Conservation (phyloP, 2,888 invertebrate species). For the Pollenia griseotomentosa region DNA sequence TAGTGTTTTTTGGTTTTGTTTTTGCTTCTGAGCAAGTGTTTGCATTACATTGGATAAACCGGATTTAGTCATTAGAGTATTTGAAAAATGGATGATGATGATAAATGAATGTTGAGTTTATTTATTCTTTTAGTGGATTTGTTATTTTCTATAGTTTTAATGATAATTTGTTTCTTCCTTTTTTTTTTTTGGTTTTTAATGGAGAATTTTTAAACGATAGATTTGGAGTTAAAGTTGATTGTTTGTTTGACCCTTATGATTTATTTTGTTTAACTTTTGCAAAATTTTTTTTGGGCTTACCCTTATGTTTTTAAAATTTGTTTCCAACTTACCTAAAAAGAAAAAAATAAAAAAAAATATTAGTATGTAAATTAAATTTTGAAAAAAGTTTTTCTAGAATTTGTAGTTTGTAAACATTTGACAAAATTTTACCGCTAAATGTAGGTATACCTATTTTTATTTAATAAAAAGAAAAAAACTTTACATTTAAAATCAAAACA, state of each 20-base stretch:
- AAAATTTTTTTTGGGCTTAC: slow-evolving; percentile 14
- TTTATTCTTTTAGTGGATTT: neutral
- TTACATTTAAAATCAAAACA: too few species aligned
- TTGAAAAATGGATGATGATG: slow-evolving; percentile 18
- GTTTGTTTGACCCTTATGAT: slow-evolving; percentile 4
- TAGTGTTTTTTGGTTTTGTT: neutral
- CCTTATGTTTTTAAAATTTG: neutral
- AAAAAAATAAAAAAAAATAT: slow-evolving; percentile 28
- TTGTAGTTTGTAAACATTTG: slow-evolving; percentile 47
- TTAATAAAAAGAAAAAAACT: too few species aligned
- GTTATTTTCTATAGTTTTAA: slow-evolving; percentile 8
- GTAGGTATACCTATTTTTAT: too few species aligned
- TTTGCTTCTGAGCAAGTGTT: slow-evolving; percentile 19
- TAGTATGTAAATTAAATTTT: neutral
- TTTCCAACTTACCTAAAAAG: slow-evolving; percentile 67
- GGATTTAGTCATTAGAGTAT: slow-evolving; percentile 57
- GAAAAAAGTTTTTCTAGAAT: neutral
- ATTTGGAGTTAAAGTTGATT: neutral
- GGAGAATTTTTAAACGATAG: neutral
- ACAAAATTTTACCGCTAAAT: too few species aligned
- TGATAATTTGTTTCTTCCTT: slow-evolving; percentile 39
- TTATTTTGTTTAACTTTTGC: neutral
- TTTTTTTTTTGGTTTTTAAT: neutral
- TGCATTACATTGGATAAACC: slow-evolving; percentile 47
- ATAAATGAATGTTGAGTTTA: slow-evolving; percentile 37